Evolutionary conservation across 2,888 invertebrate species (phyloP), one percentile per base, ranked within the genome.

Genomic region (Diloba caeruleocephala): DNA sequence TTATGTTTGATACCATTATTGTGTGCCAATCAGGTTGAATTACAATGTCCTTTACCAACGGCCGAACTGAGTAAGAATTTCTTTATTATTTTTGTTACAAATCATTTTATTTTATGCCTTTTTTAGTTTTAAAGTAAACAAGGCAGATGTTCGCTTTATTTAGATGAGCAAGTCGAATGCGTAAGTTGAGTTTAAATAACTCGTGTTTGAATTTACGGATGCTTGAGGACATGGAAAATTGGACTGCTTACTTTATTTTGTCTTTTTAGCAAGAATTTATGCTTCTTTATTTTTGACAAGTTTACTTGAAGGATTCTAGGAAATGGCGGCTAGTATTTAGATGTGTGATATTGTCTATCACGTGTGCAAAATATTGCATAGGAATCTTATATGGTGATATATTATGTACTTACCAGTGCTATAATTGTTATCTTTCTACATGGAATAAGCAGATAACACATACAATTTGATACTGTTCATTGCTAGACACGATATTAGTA

Each of bases 11-110:
- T 90, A 91, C 91, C 90, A 91, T 92, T 93, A 93, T 93, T 93
- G 93, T 93, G 90, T 93, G 92, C 92, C 93, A 93, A 92, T 93
- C 93, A 92, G 86, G 72, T 83, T 92, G 93, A 93, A 92, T 92
- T 92, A 93, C 92, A 92, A 92, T 92, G 92, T 93, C 91, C 89
- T 90, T 92, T 92, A 85, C 79, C 82, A 78, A 83, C 81, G 81
- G 79, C 90, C 90, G 92, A 91, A 88, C 89, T 85, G 85, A 80
- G 84, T 81, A 84, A 84, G 87, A 87, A 87, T 85, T 81, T 87
- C 73, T 83, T 87, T 83, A 85, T 88, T 77, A 84, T 88, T 89
- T 88, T 88, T 87, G 82, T 87, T 82, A 85, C 87, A 88, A 88
- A 88, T 89, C 83, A 86, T 89, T 88, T 88, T 85, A 87, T 89